phyloP scores from a whole-genome alignment of 2,113 vertebrate species.

The Orcinus orca region DNA sequence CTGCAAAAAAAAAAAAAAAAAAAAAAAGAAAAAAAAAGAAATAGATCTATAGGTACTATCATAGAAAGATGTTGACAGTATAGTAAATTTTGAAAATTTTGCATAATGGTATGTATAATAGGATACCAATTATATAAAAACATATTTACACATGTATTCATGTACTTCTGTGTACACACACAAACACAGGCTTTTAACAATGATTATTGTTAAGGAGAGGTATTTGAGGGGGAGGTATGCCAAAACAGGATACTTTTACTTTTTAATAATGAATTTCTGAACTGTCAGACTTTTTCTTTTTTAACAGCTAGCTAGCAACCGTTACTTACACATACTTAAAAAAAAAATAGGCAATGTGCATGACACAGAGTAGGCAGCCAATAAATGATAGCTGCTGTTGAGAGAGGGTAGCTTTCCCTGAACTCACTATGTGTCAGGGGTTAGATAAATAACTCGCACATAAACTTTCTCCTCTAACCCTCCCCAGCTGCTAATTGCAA shows the following conservation, averaged over 20 bases:
- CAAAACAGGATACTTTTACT: background rate
- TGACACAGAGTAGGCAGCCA: background rate
- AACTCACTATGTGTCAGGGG: background rate
- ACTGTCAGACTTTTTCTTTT: background rate
- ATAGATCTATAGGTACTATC: background rate
- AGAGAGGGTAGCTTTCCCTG: background rate
- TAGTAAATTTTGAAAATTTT: background rate
- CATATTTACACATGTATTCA: background rate
- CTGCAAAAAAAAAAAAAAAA: too few species aligned
- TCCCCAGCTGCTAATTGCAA: background rate
- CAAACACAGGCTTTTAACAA: background rate
- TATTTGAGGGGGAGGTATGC: background rate
- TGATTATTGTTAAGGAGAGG: background rate
- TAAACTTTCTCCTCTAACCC: background rate
- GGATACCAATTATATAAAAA: background rate
- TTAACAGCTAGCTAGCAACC: background rate
- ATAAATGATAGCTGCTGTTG: background rate
- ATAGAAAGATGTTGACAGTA: background rate
- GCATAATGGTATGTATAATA: background rate
- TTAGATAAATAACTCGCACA: background rate
- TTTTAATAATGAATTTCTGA: background rate
- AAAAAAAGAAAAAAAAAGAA: background rate
- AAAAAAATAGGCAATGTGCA: background rate
- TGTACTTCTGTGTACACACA: background rate
- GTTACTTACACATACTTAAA: background rate